Evolutionary conservation across 2,797 vertebrate species (phyloP), one percentile per base, ranked within the genome.

Genomic region (Novumbra hubbsi): DNA sequence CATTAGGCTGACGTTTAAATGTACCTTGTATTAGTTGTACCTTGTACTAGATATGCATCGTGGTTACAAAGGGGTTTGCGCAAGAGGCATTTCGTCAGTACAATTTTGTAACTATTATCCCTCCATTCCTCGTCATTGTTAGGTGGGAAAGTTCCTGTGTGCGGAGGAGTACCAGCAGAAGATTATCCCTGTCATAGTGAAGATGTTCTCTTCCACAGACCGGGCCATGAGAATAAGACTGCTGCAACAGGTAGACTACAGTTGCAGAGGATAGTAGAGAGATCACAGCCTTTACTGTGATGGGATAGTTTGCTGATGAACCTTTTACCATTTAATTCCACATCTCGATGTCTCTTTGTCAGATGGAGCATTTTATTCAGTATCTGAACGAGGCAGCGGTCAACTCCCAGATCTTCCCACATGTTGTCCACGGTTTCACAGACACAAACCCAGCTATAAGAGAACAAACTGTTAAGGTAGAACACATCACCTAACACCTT

Each of bases 131-230:
- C 15, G 17, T n/a, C n/a, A 50, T 30, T 41, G 41, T 34, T 83
- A 98, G 96, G 96, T 98, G 76, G 96, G 96, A 17, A 97, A 98
- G 83, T 95, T 93, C 78, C 91, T 98, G 63, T 95, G 89, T 0
- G 83, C 94, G 0, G 96, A 97, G 48, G 96, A 98, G 84, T 98
- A 97, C 85, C 96, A 97, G 76, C 95, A 95, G 87, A 96, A 97
- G 82, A 95, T 98, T 82, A 96, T 98, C 75, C 96, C 96, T 0
- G 94, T 98, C 1, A 95, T 98, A 1, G 95, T 98, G 15, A 98
- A 97, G 88, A 98, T 98, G 96, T 98, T 98, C 86, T 97, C 96
- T 1, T 98, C 96, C 60, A 96, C 96, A 0, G 96, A 98, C 87
- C 91, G 96, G 24, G 96, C 96, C 65, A 97, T 97, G 96, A 94